Conservation (phyloP, 2,888 invertebrate genomes). For the Hirtodrosophila cameraria region DNA sequence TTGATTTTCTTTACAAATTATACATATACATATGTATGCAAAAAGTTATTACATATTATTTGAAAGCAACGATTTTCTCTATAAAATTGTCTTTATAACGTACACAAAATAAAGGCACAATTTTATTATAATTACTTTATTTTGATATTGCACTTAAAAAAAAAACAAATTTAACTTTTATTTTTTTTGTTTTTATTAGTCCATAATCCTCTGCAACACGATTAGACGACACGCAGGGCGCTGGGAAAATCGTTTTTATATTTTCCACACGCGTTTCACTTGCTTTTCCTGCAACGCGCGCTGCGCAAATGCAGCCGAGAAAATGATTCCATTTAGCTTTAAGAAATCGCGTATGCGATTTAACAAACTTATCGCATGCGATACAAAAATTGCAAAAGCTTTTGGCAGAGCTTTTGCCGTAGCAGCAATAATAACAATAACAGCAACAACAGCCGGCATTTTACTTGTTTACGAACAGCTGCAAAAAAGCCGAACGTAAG, state of each 20-base stretch:
- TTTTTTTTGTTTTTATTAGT: constrained; percentile 18
- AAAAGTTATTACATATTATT: constrained; percentile 1
- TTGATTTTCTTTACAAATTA: neutral
- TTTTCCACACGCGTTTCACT: constrained; percentile 56
- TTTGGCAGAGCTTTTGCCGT: constrained; percentile 34
- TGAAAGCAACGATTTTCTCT: constrained; percentile 14
- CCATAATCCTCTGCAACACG: constrained; percentile 3
- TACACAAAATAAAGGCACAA: constrained; percentile 50
- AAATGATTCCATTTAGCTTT: constrained; percentile 47
- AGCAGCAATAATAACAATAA: constrained; percentile 24
- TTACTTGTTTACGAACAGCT: constrained; percentile 62
- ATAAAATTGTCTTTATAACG: constrained; percentile 31
- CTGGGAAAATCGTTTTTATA: constrained; percentile 39
- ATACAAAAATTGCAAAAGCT: constrained; percentile 38
- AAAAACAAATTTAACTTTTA: constrained; percentile 21
- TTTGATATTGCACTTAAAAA: constrained; percentile 23
- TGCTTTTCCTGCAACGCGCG: constrained; percentile 73
- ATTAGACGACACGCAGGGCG: constrained; percentile 13
- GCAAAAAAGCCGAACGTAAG: constrained; percentile 23
- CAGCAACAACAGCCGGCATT: constrained; percentile 59
- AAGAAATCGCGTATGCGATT: constrained; percentile 33
- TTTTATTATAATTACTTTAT: constrained; percentile 14
- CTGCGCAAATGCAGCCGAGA: constrained; percentile 74
- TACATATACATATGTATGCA: neutral
- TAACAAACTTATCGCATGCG: constrained; percentile 45